phyloP scores from a whole-genome alignment of 2,888 invertebrate species.

The Heliconius cydno region DNA sequence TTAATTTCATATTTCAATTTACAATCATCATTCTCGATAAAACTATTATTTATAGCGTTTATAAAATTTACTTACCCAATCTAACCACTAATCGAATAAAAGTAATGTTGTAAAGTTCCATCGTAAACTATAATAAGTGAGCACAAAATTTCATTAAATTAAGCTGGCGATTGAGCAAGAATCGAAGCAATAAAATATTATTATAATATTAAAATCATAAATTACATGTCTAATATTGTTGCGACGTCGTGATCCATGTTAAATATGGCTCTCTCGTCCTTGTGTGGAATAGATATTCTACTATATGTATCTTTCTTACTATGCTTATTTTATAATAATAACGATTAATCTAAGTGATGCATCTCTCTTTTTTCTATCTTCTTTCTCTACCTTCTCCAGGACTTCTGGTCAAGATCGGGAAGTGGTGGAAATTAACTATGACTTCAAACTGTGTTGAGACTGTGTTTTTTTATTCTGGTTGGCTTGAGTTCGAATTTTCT shows the following conservation, averaged over 20 bases:
- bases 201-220: conserved; percentile 42
- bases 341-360: neutral
- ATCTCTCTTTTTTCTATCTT: neutral
- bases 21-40: neutral
- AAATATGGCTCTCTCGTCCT: conserved; percentile 1
- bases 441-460: too few species aligned
- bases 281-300: neutral
- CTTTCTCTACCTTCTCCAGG: neutral
- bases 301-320: neutral
- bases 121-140: conserved; percentile 37
- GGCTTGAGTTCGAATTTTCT: neutral
- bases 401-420: too few species aligned
- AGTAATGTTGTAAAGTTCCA: conserved; percentile 29
- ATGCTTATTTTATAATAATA: neutral
- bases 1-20: too few species aligned
- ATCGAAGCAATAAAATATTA: conserved; percentile 38
- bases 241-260: conserved; percentile 3
- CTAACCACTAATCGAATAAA: conserved; percentile 36
- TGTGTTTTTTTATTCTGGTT: neutral
- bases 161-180: conserved; percentile 32
- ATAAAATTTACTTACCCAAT: conserved; percentile 19
- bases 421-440: too few species aligned
- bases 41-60: conserved; percentile 1
- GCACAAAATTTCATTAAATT: conserved; percentile 28
- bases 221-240: conserved; percentile 26